Base-by-base conservation (phyloP, 2,797 vertebrate species). In the Odontamblyopus rebecca region DNA sequence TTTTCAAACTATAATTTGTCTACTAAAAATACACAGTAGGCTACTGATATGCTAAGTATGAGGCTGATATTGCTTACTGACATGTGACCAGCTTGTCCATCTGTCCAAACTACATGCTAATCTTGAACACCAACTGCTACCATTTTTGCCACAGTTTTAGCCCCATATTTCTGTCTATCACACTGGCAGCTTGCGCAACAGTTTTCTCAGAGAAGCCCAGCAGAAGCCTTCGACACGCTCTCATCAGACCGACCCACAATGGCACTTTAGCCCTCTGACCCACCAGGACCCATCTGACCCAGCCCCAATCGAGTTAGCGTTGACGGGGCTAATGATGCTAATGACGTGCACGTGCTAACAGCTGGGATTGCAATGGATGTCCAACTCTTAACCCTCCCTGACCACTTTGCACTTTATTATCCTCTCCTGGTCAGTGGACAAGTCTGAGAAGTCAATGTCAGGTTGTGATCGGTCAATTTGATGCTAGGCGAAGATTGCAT, bases 141-240 rank as follows among this genome's bases (percentile, higher is more conserved):
- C 29, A 44, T n/a, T 41, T 63, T 63, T 44, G 61, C n/a, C 15
- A 44, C 61, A 41, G 38, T 26, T 23, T 41, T 12, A 63, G n/a
- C 61, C 61, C 61, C 61, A 26, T 23, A 44, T 44, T 16, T 71
- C 86, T 82, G 83, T 84, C 78, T 73, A 59, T 35, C 74, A 59
- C 27, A 72, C 74, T 60, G 73, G 75, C 83, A 84, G 79, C 76
- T 76, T 85, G 81, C 81, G 80, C 76, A 70, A 69, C 80, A 29
- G 76, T 77, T 84, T 78, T 75, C 70, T 87, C 76, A 54, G 59
- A 19, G 67, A 68, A 85, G 79, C 70, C 72, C 71, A 83, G 74
- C 81, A 69, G 67, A 82, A 81, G 86, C 82, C 88, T 89, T 85
- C 57, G 75, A 86, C 82, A 75, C 80, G 70, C 77, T 86, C 85